A percentile compares a stretch with the other conserved stretches of the same genome.
phyloP scores from a whole-genome alignment of 1,140 invertebrate species.

The Acyrthosiphon pisum region DNA sequence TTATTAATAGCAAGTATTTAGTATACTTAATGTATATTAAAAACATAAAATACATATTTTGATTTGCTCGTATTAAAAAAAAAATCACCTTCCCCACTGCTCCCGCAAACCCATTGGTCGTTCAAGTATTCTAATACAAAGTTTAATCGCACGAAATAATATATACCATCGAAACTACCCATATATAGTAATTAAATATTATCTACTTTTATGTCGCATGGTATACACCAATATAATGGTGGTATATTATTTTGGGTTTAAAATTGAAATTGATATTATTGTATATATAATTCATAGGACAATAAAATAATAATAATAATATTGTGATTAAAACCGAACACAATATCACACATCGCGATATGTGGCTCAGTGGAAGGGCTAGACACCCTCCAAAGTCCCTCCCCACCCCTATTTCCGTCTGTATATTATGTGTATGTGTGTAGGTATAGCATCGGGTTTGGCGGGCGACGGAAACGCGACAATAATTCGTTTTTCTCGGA shows the following conservation, averaged over 20 bases:
- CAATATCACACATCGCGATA: neutral
- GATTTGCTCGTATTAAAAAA: neutral
- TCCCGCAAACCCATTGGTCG: neutral
- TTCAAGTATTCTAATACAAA: neutral
- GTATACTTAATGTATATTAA: neutral
- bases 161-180: too few relatives aligned
- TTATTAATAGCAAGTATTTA: neutral
- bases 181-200: neutral
- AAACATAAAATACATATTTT: neutral
- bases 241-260: neutral
- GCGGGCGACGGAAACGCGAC: neutral
- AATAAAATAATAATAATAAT: neutral
- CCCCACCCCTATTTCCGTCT: neutral
- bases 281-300: neutral
- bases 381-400: neutral
- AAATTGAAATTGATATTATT: neutral
- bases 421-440: neutral
- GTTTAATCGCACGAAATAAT: neutral
- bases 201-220: neutral
- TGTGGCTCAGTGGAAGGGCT: neutral
- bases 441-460: neutral
- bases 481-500: conserved; percentile 8
- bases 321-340: neutral
- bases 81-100: neutral
- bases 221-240: neutral